Evolutionary conservation across 2,888 invertebrate species (phyloP).

Genomic region (Tetranychus piercei): DNA sequence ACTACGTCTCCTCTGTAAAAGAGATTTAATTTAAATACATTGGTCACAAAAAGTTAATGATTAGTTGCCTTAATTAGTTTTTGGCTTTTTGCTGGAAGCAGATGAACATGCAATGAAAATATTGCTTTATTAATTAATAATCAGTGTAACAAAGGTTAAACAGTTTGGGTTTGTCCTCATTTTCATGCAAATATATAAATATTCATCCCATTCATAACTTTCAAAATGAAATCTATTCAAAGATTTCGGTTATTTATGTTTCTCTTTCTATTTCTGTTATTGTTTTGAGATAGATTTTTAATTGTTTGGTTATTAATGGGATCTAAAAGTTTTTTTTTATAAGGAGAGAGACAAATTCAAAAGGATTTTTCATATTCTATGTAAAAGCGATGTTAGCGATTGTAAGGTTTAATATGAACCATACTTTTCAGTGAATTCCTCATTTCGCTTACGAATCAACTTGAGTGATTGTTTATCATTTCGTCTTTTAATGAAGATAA

Average conservation of each 20-base stretch:
- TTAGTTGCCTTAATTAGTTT: neutral
- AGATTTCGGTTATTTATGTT: too few species aligned
- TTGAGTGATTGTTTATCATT: slow-evolving; percentile 12
- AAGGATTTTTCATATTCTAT: neutral
- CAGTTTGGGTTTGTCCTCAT: too few species aligned
- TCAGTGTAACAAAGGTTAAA: too few species aligned
- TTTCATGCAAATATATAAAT: too few species aligned
- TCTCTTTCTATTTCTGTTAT: too few species aligned
- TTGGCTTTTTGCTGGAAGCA: neutral
- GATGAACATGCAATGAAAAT: too few species aligned
- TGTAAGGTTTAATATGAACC: neutral
- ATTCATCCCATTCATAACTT: too few species aligned
- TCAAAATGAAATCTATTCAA: too few species aligned
- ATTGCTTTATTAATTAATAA: too few species aligned
- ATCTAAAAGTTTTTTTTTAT: neutral
- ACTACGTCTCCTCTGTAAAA: neutral
- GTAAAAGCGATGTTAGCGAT: neutral
- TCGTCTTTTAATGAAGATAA: slow-evolving; percentile 13
- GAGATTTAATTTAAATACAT: neutral
- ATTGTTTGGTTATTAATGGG: too few species aligned
- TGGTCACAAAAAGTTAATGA: neutral
- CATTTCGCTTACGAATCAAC: slow-evolving; percentile 9
- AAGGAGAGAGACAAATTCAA: neutral
- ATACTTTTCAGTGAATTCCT: slow-evolving; percentile 8
- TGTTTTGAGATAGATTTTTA: too few species aligned